phyloP scores from a whole-genome alignment of 2,888 invertebrate species.

The Caenorhabditis sp. region DNA sequence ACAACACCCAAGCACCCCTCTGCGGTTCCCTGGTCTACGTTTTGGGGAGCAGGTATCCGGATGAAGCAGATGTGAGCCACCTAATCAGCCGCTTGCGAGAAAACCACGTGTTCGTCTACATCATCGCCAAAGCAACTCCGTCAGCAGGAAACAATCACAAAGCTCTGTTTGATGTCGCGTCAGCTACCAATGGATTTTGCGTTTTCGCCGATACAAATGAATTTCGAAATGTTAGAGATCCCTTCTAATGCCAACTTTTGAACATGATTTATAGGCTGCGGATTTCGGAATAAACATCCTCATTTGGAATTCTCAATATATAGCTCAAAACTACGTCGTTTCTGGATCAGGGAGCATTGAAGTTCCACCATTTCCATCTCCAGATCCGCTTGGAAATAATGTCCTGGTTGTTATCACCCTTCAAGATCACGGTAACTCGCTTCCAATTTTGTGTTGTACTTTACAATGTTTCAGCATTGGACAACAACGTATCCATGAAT shows the following conservation, averaged over 20 bases:
- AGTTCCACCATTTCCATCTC: background rate
- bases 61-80: background rate
- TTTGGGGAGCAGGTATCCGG: background rate
- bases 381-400: background rate
- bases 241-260: background rate
- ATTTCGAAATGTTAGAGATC: too few species aligned
- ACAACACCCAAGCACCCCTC: background rate
- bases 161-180: background rate
- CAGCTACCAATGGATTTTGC: background rate
- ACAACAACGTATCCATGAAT: background rate
- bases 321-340: background rate
- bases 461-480: background rate
- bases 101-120: slow-evolving; percentile 5
- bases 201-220: too few species aligned
- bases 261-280: background rate
- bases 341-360: background rate
- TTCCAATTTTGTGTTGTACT: background rate
- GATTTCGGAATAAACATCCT: background rate
- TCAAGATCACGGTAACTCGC: background rate
- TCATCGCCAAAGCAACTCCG: background rate
- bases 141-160: background rate
- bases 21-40: slow-evolving; percentile 3
- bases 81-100: background rate
- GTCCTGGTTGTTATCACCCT: background rate
- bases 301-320: background rate